A percentile compares a stretch with the other conserved stretches of the same genome.
phyloP scores from a whole-genome alignment of 2,113 vertebrate species.

The Saimiri boliviensis region DNA sequence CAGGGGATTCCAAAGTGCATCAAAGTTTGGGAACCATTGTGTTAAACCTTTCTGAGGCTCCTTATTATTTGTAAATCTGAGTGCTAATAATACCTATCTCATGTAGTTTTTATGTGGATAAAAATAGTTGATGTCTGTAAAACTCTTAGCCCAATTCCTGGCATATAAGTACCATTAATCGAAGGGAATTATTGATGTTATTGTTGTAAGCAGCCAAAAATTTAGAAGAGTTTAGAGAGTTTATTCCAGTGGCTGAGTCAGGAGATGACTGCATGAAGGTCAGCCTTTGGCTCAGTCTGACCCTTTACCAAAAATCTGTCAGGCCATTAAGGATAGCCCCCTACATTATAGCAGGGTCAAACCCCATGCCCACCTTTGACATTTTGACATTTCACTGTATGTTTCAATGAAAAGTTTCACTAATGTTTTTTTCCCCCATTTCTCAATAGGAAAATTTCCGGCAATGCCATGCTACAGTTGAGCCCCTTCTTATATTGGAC shows the following conservation, averaged over 20 bases:
- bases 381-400: not conserved
- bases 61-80: conserved; percentile 10
- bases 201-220: not conserved
- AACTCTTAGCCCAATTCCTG: not conserved
- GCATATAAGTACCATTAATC: not conserved
- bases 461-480: conserved; percentile 96
- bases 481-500: conserved; percentile 96
- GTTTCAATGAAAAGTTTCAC: conserved; percentile 14
- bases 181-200: not conserved
- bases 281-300: not conserved
- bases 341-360: not conserved
- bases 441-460: conserved; percentile 91
- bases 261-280: not conserved
- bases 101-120: not conserved
- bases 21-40: not conserved
- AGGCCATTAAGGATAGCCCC: not conserved
- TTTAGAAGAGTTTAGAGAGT: not conserved
- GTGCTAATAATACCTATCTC: not conserved
- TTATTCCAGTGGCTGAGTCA: not conserved
- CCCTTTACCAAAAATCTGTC: conserved; percentile 6
- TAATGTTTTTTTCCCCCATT: conserved; percentile 33
- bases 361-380: not conserved
- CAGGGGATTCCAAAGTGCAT: not conserved
- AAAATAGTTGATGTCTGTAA: not conserved
- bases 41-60: not conserved